These are phyloP conservation scores for Meteorus sp. DNA, from an alignment of 1,140 invertebrate species.

Conservation along the genomic window DNA sequence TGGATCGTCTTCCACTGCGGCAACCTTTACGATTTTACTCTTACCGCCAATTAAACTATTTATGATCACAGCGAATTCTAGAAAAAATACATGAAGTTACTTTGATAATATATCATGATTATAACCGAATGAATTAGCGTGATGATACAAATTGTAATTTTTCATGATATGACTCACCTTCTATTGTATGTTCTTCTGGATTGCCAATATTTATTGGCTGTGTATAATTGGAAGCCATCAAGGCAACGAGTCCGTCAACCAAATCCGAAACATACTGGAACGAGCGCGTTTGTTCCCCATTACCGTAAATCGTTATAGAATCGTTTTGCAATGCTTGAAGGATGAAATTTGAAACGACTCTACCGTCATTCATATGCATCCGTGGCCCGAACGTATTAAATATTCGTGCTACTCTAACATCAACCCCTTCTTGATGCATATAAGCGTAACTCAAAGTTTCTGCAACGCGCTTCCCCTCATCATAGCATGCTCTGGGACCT, in stretches of 20 bases:
- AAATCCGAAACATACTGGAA: slow-evolving; percentile 99
- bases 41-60: slow-evolving; percentile 81
- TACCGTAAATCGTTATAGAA: slow-evolving; percentile 95
- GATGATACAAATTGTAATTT: slow-evolving; percentile 20
- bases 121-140: not conserved
- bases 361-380: slow-evolving; percentile 99
- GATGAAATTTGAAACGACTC: slow-evolving; percentile 99
- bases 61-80: slow-evolving; percentile 94
- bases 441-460: slow-evolving; percentile 98
- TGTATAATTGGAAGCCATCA: slow-evolving; percentile 95
- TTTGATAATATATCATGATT: not conserved
- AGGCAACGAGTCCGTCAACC: slow-evolving; percentile 87
- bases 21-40: slow-evolving; percentile 80
- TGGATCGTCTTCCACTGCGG: slow-evolving; percentile 93
- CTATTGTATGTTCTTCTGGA: slow-evolving; percentile 96
- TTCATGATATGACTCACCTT: no score
- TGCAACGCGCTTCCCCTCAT: slow-evolving; percentile 97
- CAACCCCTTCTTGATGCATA: slow-evolving; percentile 92
- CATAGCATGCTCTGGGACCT: slow-evolving; percentile 96
- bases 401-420: slow-evolving; percentile 94
- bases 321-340: slow-evolving; percentile 94
- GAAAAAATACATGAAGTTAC: slow-evolving; percentile 40
- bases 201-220: slow-evolving; percentile 96
- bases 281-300: slow-evolving; percentile 94
- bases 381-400: slow-evolving; percentile 99